A percentile compares a stretch with the other conserved stretches of the same genome.
Evolutionary conservation across 2,888 invertebrate species (phyloP).

Genomic region (Pyrrhosoma nymphula): DNA sequence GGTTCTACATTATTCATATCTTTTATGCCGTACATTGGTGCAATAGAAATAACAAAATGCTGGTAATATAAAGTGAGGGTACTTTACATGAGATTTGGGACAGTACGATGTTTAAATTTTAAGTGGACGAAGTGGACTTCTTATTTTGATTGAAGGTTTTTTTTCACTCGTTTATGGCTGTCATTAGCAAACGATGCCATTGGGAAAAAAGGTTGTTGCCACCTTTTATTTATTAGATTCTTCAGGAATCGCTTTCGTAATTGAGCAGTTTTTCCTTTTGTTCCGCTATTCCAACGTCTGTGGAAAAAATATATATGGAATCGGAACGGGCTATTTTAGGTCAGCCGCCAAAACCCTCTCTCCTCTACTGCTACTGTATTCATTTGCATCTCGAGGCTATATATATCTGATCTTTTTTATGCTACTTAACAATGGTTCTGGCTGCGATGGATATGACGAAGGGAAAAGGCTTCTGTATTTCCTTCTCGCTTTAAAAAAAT

Average conservation of each 20-base stretch:
- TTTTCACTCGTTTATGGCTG: background rate
- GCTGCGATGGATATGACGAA: background rate
- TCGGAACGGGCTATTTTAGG: background rate
- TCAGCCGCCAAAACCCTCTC: background rate
- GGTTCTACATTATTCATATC: no score
- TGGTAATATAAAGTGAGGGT: background rate
- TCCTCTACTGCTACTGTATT: background rate
- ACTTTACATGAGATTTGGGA: background rate
- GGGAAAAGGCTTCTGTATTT: background rate
- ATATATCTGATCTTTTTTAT: background rate
- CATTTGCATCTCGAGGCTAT: background rate
- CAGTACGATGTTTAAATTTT: background rate
- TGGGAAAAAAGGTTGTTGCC: background rate
- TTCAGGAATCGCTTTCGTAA: background rate
- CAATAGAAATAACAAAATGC: background rate
- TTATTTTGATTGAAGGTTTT: background rate
- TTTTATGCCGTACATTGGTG: background rate
- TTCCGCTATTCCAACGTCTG: background rate
- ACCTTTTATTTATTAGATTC: background rate
- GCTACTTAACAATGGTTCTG: background rate
- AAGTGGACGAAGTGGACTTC: background rate
- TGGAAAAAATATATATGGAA: background rate
- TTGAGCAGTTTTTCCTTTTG: background rate
- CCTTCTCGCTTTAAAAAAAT: background rate
- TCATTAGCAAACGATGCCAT: background rate